These are phyloP conservation scores for Cyprinodon variegatus DNA, from an alignment of 2,113 vertebrate species.

Conservation along the genomic window DNA sequence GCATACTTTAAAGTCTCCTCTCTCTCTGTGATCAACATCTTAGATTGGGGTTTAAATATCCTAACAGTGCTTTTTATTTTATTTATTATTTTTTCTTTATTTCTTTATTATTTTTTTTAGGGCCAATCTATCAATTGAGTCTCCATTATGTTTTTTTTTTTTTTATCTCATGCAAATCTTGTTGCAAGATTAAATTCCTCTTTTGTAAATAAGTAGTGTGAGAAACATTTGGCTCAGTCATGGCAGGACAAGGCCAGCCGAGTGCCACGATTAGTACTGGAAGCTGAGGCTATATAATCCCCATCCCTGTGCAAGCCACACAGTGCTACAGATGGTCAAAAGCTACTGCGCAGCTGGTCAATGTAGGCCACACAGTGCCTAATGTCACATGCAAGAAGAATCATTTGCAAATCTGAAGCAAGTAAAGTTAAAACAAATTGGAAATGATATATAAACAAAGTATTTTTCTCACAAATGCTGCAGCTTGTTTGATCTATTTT, in stretches of 20 bases:
- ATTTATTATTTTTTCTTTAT: too few relatives aligned
- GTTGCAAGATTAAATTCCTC: conserved; percentile 29
- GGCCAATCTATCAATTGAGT: too few relatives aligned
- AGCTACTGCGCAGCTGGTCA: conserved; percentile 34
- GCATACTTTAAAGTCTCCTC: conserved; percentile 16
- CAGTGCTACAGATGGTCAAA: conserved; percentile 30
- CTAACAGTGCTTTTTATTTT: too few relatives aligned
- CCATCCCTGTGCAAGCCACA: conserved; percentile 24
- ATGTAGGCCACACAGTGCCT: conserved; percentile 43
- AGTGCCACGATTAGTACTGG: conserved; percentile 40
- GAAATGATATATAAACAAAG: not conserved
- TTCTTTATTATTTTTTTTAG: too few relatives aligned
- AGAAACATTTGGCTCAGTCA: conserved; percentile 20
- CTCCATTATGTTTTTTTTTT: too few relatives aligned
- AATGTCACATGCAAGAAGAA: not conserved
- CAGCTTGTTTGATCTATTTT: not conserved
- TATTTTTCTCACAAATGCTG: not conserved
- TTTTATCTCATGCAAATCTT: conserved; percentile 12
- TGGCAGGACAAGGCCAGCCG: conserved; percentile 10
- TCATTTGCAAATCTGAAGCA: not conserved
- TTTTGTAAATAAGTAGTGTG: conserved; percentile 1
- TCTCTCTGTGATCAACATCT: not conserved
- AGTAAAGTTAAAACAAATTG: not conserved
- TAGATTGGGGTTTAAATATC: too few relatives aligned
- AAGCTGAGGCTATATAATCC: conserved; percentile 57